Evolutionary conservation across 2,888 invertebrate species (phyloP).

Genomic region (Phymatocera aterrima): DNA sequence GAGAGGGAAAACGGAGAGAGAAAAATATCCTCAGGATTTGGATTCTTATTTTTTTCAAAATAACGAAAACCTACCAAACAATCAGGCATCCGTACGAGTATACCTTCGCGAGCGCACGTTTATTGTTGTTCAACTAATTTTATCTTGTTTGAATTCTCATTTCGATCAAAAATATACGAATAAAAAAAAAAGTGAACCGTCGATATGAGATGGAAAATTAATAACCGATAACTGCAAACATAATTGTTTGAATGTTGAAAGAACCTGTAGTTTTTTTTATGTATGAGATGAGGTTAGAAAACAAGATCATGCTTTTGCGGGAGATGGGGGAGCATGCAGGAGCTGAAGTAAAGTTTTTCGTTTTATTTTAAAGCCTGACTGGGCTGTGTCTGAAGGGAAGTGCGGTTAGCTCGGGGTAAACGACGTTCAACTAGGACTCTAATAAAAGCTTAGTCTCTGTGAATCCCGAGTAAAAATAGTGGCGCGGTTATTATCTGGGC

Average conservation of each 20-base stretch:
- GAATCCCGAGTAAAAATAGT: constrained; percentile 20
- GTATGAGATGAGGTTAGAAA: not conserved
- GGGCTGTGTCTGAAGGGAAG: not conserved
- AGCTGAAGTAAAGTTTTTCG: not conserved
- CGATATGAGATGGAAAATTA: not conserved
- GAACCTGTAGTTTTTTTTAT: not conserved
- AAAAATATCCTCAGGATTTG: not conserved
- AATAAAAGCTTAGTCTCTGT: constrained; percentile 28
- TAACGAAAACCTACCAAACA: not conserved
- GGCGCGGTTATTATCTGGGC: constrained; percentile 33
- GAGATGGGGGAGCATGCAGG: not conserved
- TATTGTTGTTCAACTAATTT: too few species aligned
- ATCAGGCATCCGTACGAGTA: too few species aligned
- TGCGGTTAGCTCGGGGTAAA: not conserved
- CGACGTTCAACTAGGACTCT: constrained; percentile 32
- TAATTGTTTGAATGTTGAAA: not conserved
- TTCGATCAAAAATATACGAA: too few species aligned
- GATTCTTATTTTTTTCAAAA: too few species aligned
- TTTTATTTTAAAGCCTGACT: constrained; percentile 16
- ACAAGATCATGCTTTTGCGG: not conserved
- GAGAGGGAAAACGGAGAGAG: not conserved
- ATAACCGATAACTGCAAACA: not conserved
- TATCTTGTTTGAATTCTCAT: too few species aligned
- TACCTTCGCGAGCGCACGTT: too few species aligned
- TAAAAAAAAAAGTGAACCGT: too few species aligned